Evolutionary conservation across 2,888 invertebrate species (phyloP), one percentile per base, ranked within the genome.

Genomic region (Helobdella robusta): DNA sequence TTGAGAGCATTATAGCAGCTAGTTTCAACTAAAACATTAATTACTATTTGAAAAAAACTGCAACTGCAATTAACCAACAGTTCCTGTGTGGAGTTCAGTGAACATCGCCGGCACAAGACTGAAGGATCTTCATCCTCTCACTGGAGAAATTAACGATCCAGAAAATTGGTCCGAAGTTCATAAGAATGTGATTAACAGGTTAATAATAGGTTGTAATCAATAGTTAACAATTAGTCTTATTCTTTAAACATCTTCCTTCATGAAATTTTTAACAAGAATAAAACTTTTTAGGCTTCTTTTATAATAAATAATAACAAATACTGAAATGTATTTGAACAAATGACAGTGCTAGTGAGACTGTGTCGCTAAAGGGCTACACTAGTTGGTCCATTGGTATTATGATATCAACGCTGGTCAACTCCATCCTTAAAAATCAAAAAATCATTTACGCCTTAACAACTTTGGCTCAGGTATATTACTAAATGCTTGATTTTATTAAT

Each of bases 11-110:
- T n/a, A n/a, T n/a, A n/a, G n/a, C n/a, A n/a, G n/a, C n/a, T n/a
- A n/a, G n/a, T n/a, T n/a, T n/a, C n/a, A n/a, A n/a, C n/a, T n/a
- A n/a, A n/a, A n/a, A n/a, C n/a, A n/a, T n/a, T n/a, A n/a, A n/a
- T n/a, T n/a, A n/a, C n/a, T n/a, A n/a, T n/a, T n/a, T n/a, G n/a
- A n/a, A n/a, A n/a, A n/a, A n/a, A n/a, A n/a, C 20, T 50, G 46
- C 18, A 15, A 15, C 54, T 52, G 11, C 54, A 8, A 1, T 59
- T 36, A 5, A n/a, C 35, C 32, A 35, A 28, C 32, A 89, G 89
- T 92, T 68, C 88, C 91, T 8, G 89, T 93, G 0, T 93, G 92
- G 92, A 91, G 91, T 0, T 89, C 90, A 15, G 91, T 91, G 30
- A 92, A 91, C 79, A 85, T 93, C 54, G 91, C 90, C 8, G 93